phyloP scores from a whole-genome alignment of 2,797 vertebrate genomes.

The Lemur catta region DNA sequence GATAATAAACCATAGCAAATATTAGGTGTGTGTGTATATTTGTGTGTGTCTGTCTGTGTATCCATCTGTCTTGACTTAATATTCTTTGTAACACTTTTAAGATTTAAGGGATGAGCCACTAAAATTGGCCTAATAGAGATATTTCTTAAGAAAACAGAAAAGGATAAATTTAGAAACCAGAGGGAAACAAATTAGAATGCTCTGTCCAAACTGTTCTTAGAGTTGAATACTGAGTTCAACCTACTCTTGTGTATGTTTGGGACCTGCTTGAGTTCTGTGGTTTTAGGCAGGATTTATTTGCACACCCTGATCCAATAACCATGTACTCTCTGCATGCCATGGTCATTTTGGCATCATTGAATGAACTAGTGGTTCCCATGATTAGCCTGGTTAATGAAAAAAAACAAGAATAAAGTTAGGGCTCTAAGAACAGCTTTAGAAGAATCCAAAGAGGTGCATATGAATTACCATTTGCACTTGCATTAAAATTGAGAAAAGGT shows the following conservation, averaged over 20 bases:
- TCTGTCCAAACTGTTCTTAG: not conserved
- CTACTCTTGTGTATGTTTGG: not conserved
- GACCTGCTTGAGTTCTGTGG: not conserved
- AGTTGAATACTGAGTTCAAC: not conserved
- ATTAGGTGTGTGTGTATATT: not conserved
- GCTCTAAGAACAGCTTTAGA: slow-evolving; percentile 60
- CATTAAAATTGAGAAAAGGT: slow-evolving; percentile 71
- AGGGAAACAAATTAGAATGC: not conserved
- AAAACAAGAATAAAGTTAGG: slow-evolving; percentile 62
- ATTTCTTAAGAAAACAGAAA: slow-evolving; percentile 27
- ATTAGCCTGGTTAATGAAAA: slow-evolving; percentile 42
- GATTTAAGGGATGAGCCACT: not conserved
- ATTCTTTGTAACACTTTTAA: not conserved
- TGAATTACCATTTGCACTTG: slow-evolving; percentile 70
- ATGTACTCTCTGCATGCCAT: not conserved
- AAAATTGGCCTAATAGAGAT: not conserved
- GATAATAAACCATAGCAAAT: not conserved
- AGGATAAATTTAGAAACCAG: not conserved
- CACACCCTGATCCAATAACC: not conserved
- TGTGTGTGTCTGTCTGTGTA: not conserved
- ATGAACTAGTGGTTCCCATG: slow-evolving; percentile 21
- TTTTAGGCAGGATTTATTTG: not conserved
- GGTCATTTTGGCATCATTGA: not conserved
- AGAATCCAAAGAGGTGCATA: slow-evolving; percentile 64
- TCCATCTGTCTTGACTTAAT: not conserved